Base-by-base conservation (phyloP, 2,797 vertebrate genomes). In the Rhynchonycteris naso region DNA sequence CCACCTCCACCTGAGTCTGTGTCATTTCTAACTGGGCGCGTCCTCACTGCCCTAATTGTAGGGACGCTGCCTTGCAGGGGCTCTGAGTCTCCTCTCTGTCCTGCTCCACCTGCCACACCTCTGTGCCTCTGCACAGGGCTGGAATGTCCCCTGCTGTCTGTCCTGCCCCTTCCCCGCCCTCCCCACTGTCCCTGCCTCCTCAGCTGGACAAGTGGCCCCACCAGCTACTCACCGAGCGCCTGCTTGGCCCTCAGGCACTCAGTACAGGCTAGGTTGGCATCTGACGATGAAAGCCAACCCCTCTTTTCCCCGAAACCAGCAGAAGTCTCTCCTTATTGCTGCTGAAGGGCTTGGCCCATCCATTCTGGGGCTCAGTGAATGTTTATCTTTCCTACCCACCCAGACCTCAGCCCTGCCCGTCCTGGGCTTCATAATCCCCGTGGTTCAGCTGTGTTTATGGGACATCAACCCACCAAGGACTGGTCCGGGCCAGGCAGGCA, bases 341-440 rank as follows among this genome's bases (percentile, higher is more conserved):
- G 4, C 30, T 1, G 6, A n/a, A 61, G 65, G 15, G 52, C 54
- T 26, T 35, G 43, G 61, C 4, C 0, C 24, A 5, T 52, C 0
- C 22, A 0, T 58, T 15, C 61, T 0, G 0, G 68, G 61, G 26
- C 66, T 79, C 14, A 0, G 22, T 71, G 33, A 61, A 7, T 21
- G 47, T 30, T 52, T 21, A 21, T 3, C 18, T 50, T 5, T 3
- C n/a, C 11, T 22, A 1, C 5, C 18, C 24, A 13, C 11, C 13
- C 35, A n/a, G 35, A 56, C 47, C 0, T 54, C 5, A 0, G 38
- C 26, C 75, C 84, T 50, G 2, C n/a, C 0, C 0, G 0, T n/a
- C 4, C 11, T 26, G 4, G 14, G 16, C 28, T 65, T 26, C 0
- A 0, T 10, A 8, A 24, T 72, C 75, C 89, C 12, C 4, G 24